phyloP scores from a whole-genome alignment of 2,797 vertebrate genomes.

The Halcyon smyrnensis region DNA sequence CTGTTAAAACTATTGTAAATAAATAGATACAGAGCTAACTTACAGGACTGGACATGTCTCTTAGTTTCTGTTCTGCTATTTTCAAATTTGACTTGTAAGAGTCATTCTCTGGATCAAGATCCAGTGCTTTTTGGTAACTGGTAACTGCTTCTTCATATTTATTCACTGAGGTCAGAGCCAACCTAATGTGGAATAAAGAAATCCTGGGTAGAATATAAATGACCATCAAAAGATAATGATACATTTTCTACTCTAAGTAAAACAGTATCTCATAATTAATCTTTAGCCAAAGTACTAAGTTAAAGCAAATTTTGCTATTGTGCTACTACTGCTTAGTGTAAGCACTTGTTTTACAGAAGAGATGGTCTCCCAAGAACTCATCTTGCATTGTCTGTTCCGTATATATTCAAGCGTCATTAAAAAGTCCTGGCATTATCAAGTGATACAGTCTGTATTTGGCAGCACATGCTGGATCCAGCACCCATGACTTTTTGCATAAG shows the following conservation, averaged over 20 bases:
- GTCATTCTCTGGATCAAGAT: slow-evolving; percentile 95
- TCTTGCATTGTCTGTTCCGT: neutral
- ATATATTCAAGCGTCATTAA: neutral
- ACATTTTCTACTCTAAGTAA: neutral
- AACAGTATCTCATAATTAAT: neutral
- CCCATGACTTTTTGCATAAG: neutral
- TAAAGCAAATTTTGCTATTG: neutral
- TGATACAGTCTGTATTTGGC: neutral
- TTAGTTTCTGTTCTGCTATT: slow-evolving; percentile 95
- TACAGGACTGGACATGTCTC: slow-evolving; percentile 92
- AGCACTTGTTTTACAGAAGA: neutral
- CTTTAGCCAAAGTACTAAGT: neutral
- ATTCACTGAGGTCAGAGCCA: slow-evolving; percentile 93
- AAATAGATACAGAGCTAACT: slow-evolving; percentile 71
- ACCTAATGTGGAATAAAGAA: slow-evolving; percentile 76
- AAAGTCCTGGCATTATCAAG: neutral
- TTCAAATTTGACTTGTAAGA: slow-evolving; percentile 98
- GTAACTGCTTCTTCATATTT: slow-evolving; percentile 94
- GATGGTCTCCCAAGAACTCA: neutral
- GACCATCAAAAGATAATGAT: neutral
- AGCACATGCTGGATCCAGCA: neutral
- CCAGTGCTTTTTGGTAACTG: slow-evolving; percentile 95
- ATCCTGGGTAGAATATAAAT: neutral
- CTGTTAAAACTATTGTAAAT: neutral
- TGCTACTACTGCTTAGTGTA: neutral